These are phyloP conservation scores for Lathamus discolor DNA, from an alignment of 2,113 vertebrate species.

Conservation along the genomic window DNA sequence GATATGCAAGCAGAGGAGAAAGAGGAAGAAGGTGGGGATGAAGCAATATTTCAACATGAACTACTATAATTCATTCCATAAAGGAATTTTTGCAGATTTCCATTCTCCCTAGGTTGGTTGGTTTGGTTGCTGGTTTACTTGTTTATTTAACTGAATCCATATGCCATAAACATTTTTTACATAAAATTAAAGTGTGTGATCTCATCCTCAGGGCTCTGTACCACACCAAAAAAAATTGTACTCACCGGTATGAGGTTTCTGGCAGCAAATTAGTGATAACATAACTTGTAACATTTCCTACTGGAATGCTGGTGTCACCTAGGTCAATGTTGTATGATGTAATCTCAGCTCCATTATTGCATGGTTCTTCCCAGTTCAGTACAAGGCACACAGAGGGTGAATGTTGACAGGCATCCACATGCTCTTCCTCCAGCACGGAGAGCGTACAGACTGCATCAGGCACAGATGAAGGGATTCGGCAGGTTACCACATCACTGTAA, in stretches of 20 bases:
- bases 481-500: constrained; percentile 86
- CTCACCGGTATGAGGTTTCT: constrained; percentile 92
- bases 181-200: background rate
- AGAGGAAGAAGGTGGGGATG: accelerated
- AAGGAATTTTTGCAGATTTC: background rate
- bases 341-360: constrained; percentile 91
- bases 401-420: constrained; percentile 60
- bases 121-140: no score
- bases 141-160: no score
- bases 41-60: background rate
- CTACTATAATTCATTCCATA: accelerated
- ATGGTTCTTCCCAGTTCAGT: constrained; percentile 93
- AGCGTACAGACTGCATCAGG: constrained; percentile 83
- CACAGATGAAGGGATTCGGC: constrained; percentile 84
- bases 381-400: constrained; percentile 88
- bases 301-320: constrained; percentile 79
- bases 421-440: constrained; percentile 79
- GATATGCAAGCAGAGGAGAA: background rate
- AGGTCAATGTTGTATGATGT: constrained; percentile 86
- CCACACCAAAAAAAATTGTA: background rate
- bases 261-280: constrained; percentile 86
- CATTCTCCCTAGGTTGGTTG: background rate
- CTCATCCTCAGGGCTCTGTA: background rate
- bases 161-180: accelerated
- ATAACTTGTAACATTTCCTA: constrained; percentile 80